Percentiles rank a stretch among this genome's conserved stretches.
Evolutionary conservation across 1,140 invertebrate genomes (phyloP).

Genomic region (Rhopalosiphum maidis): DNA sequence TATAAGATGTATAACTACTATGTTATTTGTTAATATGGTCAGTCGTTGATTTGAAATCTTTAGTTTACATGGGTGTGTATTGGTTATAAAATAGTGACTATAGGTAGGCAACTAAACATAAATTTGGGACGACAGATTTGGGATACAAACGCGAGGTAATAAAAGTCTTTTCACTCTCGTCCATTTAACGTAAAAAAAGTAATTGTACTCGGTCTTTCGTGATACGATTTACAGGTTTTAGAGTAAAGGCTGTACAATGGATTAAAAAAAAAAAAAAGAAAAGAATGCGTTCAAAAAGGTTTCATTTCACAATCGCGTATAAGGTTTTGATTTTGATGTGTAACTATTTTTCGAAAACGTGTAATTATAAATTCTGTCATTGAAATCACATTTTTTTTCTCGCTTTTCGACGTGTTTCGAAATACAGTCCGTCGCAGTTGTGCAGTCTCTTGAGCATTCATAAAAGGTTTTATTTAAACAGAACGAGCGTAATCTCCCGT

Average conservation of each 20-base stretch:
- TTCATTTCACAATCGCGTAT: background rate
- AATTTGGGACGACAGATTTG: background rate
- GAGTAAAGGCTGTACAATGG: background rate
- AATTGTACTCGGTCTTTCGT: background rate
- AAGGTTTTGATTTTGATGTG: background rate
- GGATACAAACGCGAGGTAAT: conserved; percentile 14
- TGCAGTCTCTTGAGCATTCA: background rate
- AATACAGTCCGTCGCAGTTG: background rate
- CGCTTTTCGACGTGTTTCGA: background rate
- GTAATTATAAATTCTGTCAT: background rate
- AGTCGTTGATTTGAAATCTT: background rate
- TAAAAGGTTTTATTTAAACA: conserved; percentile 8
- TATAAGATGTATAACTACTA: background rate
- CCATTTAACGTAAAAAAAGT: conserved; percentile 22
- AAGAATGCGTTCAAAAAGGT: background rate
- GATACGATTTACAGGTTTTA: background rate
- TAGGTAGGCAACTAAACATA: background rate
- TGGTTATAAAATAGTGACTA: background rate
- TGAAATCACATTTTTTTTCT: background rate
- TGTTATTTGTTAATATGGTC: background rate
- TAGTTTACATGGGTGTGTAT: background rate
- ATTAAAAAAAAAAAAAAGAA: background rate
- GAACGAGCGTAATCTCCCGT: background rate
- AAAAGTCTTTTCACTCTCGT: background rate
- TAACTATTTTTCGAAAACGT: background rate